Conservation (phyloP, 2,888 invertebrate species). For the Hemistola chrysoprasaria region DNA sequence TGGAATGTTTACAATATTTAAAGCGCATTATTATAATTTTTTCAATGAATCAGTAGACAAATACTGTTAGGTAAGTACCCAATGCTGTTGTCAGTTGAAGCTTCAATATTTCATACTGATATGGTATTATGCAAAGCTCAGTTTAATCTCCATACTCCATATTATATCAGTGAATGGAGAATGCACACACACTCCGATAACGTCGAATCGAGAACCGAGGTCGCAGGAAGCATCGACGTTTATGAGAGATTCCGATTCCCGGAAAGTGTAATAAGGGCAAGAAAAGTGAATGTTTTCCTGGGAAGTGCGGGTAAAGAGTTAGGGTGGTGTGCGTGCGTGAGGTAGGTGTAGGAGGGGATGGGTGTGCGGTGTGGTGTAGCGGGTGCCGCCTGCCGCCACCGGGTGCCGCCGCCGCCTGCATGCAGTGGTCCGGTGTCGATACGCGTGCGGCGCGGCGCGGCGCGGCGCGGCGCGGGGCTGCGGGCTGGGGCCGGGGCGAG, state of each 20-base stretch:
- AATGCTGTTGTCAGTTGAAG: too few relatives aligned
- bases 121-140: too few relatives aligned
- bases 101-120: too few relatives aligned
- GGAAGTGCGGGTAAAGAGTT: slow-evolving; percentile 33
- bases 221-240: slow-evolving; percentile 7
- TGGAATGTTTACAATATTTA: too few relatives aligned
- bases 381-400: slow-evolving; percentile 37
- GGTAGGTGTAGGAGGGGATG: slow-evolving; percentile 28
- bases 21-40: too few relatives aligned
- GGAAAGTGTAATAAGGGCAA: slow-evolving; percentile 46
- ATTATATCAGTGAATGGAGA: not conserved
- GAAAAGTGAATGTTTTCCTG: slow-evolving; percentile 53
- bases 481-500: slow-evolving; percentile 39
- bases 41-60: too few relatives aligned
- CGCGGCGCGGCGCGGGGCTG: slow-evolving; percentile 35
- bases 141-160: not conserved
- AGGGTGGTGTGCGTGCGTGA: slow-evolving; percentile 44
- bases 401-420: slow-evolving; percentile 36
- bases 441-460: slow-evolving; percentile 53
- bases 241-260: slow-evolving; percentile 37
- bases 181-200: slow-evolving; percentile 1
- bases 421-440: slow-evolving; percentile 75
- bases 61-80: too few relatives aligned
- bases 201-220: slow-evolving; percentile 1
- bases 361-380: slow-evolving; percentile 31